Evolutionary conservation across 2,888 invertebrate species (phyloP).

Genomic region (Xestia xanthographa): DNA sequence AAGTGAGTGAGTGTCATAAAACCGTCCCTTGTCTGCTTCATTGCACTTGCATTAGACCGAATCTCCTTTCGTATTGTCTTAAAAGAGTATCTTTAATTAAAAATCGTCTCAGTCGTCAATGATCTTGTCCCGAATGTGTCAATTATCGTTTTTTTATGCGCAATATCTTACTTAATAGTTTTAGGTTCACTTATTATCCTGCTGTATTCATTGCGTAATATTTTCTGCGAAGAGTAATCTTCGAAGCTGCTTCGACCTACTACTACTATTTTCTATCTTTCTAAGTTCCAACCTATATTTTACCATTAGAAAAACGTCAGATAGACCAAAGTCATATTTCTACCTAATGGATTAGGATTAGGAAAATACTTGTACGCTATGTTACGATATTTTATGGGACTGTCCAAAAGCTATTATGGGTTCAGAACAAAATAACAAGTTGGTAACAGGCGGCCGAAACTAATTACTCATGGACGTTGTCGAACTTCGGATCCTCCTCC

Average conservation of each 20-base stretch:
- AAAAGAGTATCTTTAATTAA: constrained; percentile 16
- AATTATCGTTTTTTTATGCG: constrained; percentile 29
- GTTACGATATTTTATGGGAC: constrained; percentile 19
- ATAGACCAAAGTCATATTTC: constrained; percentile 10
- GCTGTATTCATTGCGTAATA: constrained; percentile 30
- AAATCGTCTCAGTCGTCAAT: constrained; percentile 9
- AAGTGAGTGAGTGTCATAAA: constrained; percentile 82
- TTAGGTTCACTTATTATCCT: constrained; percentile 34
- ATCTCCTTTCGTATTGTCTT: constrained; percentile 28
- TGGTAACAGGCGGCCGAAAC: constrained; percentile 47
- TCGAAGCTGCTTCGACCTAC: neutral
- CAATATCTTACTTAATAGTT: constrained; percentile 22
- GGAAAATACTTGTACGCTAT: neutral
- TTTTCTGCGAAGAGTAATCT: constrained; percentile 17
- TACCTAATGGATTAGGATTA: neutral
- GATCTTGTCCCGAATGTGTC: constrained; percentile 23
- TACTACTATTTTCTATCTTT: constrained; percentile 28
- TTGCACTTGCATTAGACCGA: constrained; percentile 66
- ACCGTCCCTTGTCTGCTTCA: constrained; percentile 72
- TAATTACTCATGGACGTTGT: constrained; percentile 48
- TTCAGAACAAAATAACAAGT: constrained; percentile 49
- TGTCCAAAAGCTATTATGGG: constrained; percentile 42
- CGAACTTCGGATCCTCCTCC: constrained; percentile 47
- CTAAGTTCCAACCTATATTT: neutral
- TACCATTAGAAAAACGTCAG: constrained; percentile 4